Evolutionary conservation across 2,888 invertebrate genomes (phyloP), one percentile per base, ranked within the genome.

Genomic region (Neoaliturus tenellus): DNA sequence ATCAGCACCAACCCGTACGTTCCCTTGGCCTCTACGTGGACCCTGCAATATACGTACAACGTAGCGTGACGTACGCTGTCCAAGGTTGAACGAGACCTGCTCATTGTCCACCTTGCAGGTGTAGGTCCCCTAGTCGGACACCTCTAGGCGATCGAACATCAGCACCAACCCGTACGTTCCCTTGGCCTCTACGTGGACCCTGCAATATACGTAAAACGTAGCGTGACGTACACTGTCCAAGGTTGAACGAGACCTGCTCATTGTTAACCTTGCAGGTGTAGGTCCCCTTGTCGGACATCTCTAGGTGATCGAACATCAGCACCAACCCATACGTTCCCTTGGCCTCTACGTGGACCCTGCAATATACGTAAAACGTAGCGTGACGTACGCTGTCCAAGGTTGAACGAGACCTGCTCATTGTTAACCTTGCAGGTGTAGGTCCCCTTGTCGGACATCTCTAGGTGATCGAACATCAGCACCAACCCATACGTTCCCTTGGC

Each of bases 21-120:
- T 6, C 23, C 20, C n/a, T 39, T 3, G 23, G 35, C 23, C 25
- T 71, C 71, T 23, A 71, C 71, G 71, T 71, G 71, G 20, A 71
- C 23, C 23, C 71, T 71, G 71, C 1, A 39, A 35, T n/a, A 51
- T 23, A 20, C 5, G 48, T 35, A n/a, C n/a, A n/a, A n/a, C n/a
- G n/a, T n/a, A n/a, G n/a, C n/a, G n/a, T n/a, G n/a, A n/a, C n/a
- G n/a, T n/a, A n/a, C n/a, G n/a, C n/a, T n/a, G n/a, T n/a, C n/a
- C n/a, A n/a, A n/a, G n/a, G n/a, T n/a, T 84, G 83, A 86, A 86
- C 39, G 6, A 23, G 35, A 71, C 71, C 8, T 35, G 35, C 1
- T 71, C 71, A 2, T 71, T 71, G 25, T 35, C 23, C 14, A 20
- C n/a, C 17, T 71, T 71, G 71, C 71, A 71, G 8, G 14, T 20